Percentiles rank a stretch among this genome's conserved stretches.
Evolutionary conservation across 1,140 invertebrate genomes (phyloP).

Genomic region (Drosophila subobscura): DNA sequence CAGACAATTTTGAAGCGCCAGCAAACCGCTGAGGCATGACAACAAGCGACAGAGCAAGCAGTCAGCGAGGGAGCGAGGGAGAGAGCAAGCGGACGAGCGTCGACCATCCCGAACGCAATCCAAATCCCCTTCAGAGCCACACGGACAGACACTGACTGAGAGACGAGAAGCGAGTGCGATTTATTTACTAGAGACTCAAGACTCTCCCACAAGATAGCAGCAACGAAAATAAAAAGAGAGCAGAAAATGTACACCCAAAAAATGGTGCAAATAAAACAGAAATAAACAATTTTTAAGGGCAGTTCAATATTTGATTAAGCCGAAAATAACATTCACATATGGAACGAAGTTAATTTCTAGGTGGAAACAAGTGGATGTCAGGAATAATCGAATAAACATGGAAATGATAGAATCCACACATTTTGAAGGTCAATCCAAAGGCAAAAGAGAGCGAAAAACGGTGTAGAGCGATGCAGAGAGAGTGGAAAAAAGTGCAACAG

Average conservation of each 20-base stretch:
- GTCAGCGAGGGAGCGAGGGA: conserved; percentile 2
- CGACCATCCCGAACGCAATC: too few relatives aligned
- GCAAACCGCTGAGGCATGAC: conserved; percentile 67
- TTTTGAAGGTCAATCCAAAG: neutral
- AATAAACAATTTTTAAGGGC: conserved; percentile 43
- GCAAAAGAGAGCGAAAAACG: neutral
- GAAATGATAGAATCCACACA: too few relatives aligned
- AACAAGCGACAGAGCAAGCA: conserved; percentile 24
- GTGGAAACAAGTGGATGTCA: too few relatives aligned
- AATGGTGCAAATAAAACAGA: neutral
- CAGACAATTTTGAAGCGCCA: conserved; percentile 56
- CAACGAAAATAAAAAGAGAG: conserved; percentile 6
- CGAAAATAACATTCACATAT: conserved; percentile 9
- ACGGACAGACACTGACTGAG: conserved; percentile 7
- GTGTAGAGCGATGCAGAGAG: neutral
- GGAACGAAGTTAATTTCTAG: too few relatives aligned
- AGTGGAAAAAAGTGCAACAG: too few relatives aligned
- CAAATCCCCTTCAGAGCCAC: neutral
- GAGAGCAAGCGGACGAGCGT: too few relatives aligned
- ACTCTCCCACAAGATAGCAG: conserved; percentile 30
- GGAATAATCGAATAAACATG: too few relatives aligned
- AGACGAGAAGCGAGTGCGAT: conserved; percentile 29
- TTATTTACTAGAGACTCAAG: conserved; percentile 72
- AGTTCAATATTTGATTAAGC: conserved; percentile 35
- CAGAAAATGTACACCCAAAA: conserved; percentile 17